phyloP scores from a whole-genome alignment of 2,888 invertebrate genomes.

The Onchidella celtica region DNA sequence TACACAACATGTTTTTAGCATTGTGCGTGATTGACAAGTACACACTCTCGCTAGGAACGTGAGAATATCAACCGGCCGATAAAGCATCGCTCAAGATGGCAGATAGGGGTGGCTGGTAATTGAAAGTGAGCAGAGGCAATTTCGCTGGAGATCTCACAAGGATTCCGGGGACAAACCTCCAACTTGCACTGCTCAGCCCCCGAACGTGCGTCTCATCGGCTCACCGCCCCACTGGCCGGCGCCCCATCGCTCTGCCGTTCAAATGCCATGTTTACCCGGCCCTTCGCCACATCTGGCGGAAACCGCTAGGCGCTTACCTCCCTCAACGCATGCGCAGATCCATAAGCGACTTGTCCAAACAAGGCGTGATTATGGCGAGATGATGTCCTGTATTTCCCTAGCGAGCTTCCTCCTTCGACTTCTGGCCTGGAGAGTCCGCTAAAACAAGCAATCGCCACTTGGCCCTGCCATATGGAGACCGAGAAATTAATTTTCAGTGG shows the following conservation, averaged over 20 bases:
- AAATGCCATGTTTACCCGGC: constrained; percentile 46
- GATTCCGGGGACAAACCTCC: constrained; percentile 41
- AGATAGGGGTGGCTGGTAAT: constrained; percentile 36
- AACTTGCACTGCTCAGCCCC: constrained; percentile 11
- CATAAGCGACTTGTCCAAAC: constrained; percentile 47
- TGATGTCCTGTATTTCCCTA: constrained; percentile 40
- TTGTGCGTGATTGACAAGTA: not conserved
- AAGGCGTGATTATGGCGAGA: constrained; percentile 33
- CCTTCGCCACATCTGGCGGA: constrained; percentile 38
- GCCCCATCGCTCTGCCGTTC: constrained; percentile 32
- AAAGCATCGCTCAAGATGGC: constrained; percentile 33
- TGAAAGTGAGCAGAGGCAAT: constrained; percentile 44
- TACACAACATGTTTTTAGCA: constrained; percentile 25
- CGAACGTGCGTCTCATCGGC: constrained; percentile 37
- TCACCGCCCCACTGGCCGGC: not conserved
- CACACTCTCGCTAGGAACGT: constrained; percentile 14
- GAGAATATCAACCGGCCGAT: constrained; percentile 23
- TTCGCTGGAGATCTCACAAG: constrained; percentile 31
- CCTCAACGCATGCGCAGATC: constrained; percentile 45
- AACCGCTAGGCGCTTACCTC: constrained; percentile 44
- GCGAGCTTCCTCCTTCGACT: constrained; percentile 34
- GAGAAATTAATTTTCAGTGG: constrained; percentile 17
- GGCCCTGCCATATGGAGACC: constrained; percentile 35
- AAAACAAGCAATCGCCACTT: constrained; percentile 26
- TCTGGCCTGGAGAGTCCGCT: constrained; percentile 16